Percentiles rank a stretch among this genome's conserved stretches.
Conservation (phyloP, 2,113 vertebrate genomes). For the Mohoua ochrocephala region DNA sequence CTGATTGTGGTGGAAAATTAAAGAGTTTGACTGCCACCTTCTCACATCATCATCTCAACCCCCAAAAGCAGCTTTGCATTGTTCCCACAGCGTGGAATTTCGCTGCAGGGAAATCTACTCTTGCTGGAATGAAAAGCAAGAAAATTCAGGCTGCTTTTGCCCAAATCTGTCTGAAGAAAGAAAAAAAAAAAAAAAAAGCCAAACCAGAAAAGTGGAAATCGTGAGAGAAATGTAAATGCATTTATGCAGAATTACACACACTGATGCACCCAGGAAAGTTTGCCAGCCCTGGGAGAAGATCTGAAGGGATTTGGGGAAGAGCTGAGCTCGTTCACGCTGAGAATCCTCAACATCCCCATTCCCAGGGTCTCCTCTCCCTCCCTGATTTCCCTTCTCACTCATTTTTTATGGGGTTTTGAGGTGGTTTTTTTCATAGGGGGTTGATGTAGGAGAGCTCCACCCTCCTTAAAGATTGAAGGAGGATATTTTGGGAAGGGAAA, state of each 20-base stretch:
- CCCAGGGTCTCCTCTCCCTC: neutral
- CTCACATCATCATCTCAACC: neutral
- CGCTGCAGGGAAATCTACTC: neutral
- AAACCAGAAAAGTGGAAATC: neutral
- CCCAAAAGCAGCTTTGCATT: neutral
- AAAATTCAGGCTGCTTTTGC: neutral
- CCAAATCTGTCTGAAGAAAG: neutral
- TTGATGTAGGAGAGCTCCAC: neutral
- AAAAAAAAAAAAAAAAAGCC: too few species aligned
- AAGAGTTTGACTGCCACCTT: neutral
- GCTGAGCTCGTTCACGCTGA: neutral
- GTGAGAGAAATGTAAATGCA: neutral
- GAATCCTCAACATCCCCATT: neutral
- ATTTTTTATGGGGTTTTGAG: neutral
- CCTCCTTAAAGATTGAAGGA: fast-evolving
- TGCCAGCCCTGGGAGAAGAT: neutral
- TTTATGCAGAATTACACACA: neutral
- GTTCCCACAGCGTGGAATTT: neutral
- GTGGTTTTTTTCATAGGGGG: neutral
- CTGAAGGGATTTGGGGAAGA: neutral
- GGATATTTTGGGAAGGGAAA: neutral
- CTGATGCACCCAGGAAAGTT: neutral
- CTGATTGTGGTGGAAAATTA: fast-evolving
- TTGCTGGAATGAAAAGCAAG: neutral
- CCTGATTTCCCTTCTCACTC: neutral